Evolutionary conservation across 2,113 vertebrate genomes (phyloP).

Genomic region (Globicephala melas): DNA sequence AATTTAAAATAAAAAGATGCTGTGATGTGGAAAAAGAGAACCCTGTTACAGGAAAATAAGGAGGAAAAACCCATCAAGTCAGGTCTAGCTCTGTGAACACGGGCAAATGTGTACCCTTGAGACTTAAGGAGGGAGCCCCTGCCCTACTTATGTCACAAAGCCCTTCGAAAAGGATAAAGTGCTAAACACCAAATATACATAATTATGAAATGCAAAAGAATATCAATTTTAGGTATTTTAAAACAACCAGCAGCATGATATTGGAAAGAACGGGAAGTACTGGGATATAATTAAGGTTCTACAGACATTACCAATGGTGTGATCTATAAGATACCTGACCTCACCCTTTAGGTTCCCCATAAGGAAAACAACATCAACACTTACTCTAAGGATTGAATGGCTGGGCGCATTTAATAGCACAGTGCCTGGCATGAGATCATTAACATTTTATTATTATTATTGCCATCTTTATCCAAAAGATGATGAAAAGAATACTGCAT

Average conservation of each 20-base stretch:
- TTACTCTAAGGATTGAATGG: background rate
- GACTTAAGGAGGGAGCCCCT: too few species aligned
- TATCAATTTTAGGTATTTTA: background rate
- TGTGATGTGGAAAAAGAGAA: background rate
- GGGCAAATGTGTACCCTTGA: background rate
- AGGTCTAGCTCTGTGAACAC: background rate
- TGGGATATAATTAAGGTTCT: background rate
- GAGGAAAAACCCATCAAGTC: background rate
- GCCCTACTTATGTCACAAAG: background rate
- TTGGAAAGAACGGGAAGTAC: background rate
- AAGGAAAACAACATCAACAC: background rate
- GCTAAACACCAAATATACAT: background rate
- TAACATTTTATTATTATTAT: background rate
- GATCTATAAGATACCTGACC: background rate
- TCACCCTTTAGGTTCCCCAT: background rate
- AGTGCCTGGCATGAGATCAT: background rate
- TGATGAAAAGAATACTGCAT: background rate
- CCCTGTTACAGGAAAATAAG: background rate
- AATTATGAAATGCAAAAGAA: background rate
- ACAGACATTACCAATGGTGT: background rate
- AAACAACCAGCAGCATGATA: background rate
- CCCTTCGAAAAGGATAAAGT: background rate
- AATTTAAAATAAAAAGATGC: background rate
- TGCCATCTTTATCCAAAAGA: background rate
- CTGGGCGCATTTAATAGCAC: background rate